A percentile compares a stretch with the other conserved stretches of the same genome.
These are phyloP conservation scores for Syngnathus acus DNA, from an alignment of 2,797 vertebrate genomes.

Conservation along the genomic window DNA sequence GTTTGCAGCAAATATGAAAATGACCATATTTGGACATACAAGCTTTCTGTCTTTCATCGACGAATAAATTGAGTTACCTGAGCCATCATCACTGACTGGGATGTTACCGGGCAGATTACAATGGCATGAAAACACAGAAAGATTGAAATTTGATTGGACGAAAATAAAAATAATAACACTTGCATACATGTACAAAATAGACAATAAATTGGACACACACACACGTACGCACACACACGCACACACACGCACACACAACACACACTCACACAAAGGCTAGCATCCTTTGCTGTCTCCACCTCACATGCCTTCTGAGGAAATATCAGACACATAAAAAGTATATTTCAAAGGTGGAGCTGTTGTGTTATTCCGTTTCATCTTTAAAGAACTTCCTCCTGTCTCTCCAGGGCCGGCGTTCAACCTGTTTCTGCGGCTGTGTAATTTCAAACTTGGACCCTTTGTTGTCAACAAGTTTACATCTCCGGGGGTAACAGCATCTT, in stretches of 20 bases:
- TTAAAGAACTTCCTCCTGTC: slow-evolving; percentile 38
- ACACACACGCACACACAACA: neutral
- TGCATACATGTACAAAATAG: neutral
- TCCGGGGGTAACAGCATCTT: slow-evolving; percentile 61
- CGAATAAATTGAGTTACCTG: too few species aligned
- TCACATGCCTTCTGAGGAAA: slow-evolving; percentile 15
- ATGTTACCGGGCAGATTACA: neutral
- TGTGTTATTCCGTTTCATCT: slow-evolving; percentile 26
- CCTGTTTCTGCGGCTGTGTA: slow-evolving; percentile 78
- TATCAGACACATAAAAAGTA: slow-evolving; percentile 31
- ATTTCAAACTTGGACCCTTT: slow-evolving; percentile 79
- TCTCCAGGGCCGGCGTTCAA: slow-evolving; percentile 76
- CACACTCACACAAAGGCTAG: neutral
- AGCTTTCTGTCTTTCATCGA: neutral
- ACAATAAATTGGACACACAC: too few species aligned
- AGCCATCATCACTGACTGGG: too few species aligned
- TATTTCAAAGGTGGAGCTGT: slow-evolving; percentile 22
- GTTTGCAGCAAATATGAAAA: neutral
- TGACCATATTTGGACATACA: neutral
- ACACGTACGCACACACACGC: neutral
- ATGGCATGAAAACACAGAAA: neutral
- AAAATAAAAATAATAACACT: neutral
- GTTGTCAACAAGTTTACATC: slow-evolving; percentile 80
- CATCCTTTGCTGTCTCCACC: slow-evolving; percentile 17
- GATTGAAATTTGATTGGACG: neutral